Evolutionary conservation across 2,113 vertebrate species (phyloP), one percentile per base, ranked within the genome.

Genomic region (Phylloscopus trochilus): DNA sequence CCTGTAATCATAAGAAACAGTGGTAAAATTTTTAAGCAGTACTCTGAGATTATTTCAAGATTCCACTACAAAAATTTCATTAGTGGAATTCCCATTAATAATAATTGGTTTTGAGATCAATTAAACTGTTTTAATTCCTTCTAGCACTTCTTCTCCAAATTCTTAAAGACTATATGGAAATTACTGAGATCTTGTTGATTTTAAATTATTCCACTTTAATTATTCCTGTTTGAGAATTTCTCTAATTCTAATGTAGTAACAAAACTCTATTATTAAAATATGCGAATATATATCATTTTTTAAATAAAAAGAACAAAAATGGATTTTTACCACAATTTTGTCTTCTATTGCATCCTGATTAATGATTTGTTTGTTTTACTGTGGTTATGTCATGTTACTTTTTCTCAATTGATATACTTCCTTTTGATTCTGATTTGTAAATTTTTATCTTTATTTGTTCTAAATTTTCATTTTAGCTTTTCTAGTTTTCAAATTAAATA

Each of bases 261-360:
- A 86, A 77, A 73, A 56, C 8, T 52, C 39, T 13, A 49, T 46
- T 8, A 35, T 6, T 66, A 64, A 37, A 88, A 22, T 4, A 37
- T 33, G 9, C 18, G 6, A 83, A 37, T 46, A 49, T 0, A 3
- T 56, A 60, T 20, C 4, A n/a, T 6, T 7, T 58, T 26, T 80
- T 64, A 20, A 1, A 33, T 1, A 26, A 52, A 73, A 47, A 58
- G 0, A 43, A 16, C 1, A 56, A 47, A 28, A 60, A 13, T 13
- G 0, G 3, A 24, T 37, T 83, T 69, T 87, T 44, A 59, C 39
- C 15, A 39, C 13, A 31, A 87, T 56, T 11, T 3, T 23, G 5
- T 35, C 17, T 60, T 83, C 15, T n/a, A 7, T 41, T 84, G 6
- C 31, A 52, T 35, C 31, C 2, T 3, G 1, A 35, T 24, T 55